Conservation (phyloP, 2,888 invertebrate species). For the Ecdyonurus torrentis region DNA sequence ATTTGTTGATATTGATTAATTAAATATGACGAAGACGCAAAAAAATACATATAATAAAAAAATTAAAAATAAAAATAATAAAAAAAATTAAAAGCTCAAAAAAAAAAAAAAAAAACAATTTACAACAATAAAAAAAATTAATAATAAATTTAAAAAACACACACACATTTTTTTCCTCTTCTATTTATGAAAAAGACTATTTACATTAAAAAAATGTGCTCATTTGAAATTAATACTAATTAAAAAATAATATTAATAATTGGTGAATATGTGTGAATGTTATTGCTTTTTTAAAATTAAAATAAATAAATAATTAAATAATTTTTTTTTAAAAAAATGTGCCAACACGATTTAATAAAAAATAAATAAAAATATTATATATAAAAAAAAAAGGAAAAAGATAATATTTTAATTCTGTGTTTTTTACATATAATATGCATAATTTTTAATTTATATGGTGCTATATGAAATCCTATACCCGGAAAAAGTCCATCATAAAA, state of each 20-base stretch:
- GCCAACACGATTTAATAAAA: background rate
- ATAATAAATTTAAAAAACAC: slow-evolving; percentile 9
- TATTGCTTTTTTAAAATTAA: background rate
- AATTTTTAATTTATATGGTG: background rate
- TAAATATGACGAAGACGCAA: background rate
- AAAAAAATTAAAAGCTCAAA: background rate
- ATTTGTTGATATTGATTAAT: background rate
- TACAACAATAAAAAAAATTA: slow-evolving; percentile 11
- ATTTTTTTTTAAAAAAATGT: background rate
- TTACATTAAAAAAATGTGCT: background rate
- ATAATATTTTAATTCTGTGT: too few relatives aligned
- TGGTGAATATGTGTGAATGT: background rate
- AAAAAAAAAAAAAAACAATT: slow-evolving; percentile 9
- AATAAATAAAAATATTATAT: background rate
- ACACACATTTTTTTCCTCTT: slow-evolving; percentile 3
- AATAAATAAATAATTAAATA: background rate
- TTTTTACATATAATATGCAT: too few relatives aligned
- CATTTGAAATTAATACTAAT: background rate
- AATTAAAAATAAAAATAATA: background rate
- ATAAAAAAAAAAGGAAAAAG: too few relatives aligned
- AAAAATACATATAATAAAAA: background rate
- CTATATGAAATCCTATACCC: background rate
- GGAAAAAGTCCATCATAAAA: too few relatives aligned
- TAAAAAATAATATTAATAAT: background rate
- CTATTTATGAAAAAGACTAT: background rate